phyloP scores from a whole-genome alignment of 2,888 invertebrate species.

The Microdon myrmicae region DNA sequence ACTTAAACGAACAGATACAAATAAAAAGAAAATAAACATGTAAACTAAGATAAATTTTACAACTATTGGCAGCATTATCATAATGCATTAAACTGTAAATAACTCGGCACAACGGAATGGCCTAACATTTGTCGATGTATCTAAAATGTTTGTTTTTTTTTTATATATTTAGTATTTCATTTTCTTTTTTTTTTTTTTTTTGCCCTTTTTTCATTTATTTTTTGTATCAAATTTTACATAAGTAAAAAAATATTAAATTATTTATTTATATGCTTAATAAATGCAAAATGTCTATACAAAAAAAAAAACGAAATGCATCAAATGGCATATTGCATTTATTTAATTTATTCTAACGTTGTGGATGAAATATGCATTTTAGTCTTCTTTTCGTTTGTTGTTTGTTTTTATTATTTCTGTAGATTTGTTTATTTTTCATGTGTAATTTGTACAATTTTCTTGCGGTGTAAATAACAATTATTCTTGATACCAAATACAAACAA shows the following conservation, averaged over 20 bases:
- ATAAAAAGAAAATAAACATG: slow-evolving; percentile 1
- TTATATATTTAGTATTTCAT: too few relatives aligned
- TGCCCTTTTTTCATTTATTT: slow-evolving; percentile 2
- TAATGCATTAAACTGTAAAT: slow-evolving; percentile 24
- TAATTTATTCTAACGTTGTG: slow-evolving; percentile 30
- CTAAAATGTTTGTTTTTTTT: slow-evolving; percentile 6
- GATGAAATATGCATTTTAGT: slow-evolving; percentile 51
- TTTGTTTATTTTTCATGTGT: slow-evolving; percentile 50
- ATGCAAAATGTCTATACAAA: slow-evolving; percentile 39
- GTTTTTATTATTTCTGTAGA: slow-evolving; percentile 35
- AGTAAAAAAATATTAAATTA: slow-evolving; percentile 12
- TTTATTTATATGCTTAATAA: slow-evolving; percentile 14
- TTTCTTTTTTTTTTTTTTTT: slow-evolving; percentile 1
- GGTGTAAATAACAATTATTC: slow-evolving; percentile 29
- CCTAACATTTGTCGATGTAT: slow-evolving; percentile 20
- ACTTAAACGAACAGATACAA: slow-evolving; percentile 35
- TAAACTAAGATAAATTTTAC: slow-evolving; percentile 1
- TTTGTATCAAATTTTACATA: slow-evolving; percentile 17
- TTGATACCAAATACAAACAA: slow-evolving; percentile 32
- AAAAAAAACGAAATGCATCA: slow-evolving; percentile 49
- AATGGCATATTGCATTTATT: slow-evolving; percentile 35
- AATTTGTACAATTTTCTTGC: slow-evolving; percentile 51
- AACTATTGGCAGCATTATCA: slow-evolving; percentile 32
- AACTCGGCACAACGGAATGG: slow-evolving; percentile 16
- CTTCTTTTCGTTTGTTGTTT: slow-evolving; percentile 35